phyloP scores from a whole-genome alignment of 1,140 invertebrate genomes.

The Physella acuta region DNA sequence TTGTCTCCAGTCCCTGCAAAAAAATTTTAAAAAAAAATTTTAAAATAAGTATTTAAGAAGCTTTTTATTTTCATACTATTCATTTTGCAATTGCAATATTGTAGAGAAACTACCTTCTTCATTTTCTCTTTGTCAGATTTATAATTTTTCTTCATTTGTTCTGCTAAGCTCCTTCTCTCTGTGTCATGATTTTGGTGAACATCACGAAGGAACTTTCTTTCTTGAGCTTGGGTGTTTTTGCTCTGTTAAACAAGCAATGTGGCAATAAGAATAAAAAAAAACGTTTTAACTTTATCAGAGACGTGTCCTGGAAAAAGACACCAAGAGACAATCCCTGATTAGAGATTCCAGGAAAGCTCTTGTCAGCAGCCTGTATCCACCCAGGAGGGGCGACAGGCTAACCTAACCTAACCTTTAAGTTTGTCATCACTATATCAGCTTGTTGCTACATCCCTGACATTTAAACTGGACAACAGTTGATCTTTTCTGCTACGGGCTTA shows the following conservation, averaged over 20 bases:
- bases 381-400: too few species aligned
- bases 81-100: too few species aligned
- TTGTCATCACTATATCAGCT: too few species aligned
- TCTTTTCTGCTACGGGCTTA: too few species aligned
- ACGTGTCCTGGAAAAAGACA: not conserved
- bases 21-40: too few species aligned
- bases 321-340: not conserved
- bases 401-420: too few species aligned
- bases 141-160: slow-evolving; percentile 95
- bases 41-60: too few species aligned
- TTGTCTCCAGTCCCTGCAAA: slow-evolving; percentile 80
- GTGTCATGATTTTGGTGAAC: slow-evolving; percentile 85
- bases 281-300: not conserved
- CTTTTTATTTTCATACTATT: too few species aligned
- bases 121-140: slow-evolving; percentile 96
- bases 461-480: too few species aligned
- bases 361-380: too few species aligned
- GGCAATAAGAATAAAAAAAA: slow-evolving; percentile 31
- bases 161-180: slow-evolving; percentile 84
- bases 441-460: too few species aligned
- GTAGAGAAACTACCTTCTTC: slow-evolving; percentile 67
- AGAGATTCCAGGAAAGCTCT: too few species aligned
- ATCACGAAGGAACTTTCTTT: slow-evolving; percentile 93
- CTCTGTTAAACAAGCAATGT: slow-evolving; percentile 64
- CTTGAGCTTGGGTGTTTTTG: slow-evolving; percentile 72